These are phyloP conservation scores for Campaea margaritaria DNA, from an alignment of 2,888 invertebrate species.

Conservation along the genomic window DNA sequence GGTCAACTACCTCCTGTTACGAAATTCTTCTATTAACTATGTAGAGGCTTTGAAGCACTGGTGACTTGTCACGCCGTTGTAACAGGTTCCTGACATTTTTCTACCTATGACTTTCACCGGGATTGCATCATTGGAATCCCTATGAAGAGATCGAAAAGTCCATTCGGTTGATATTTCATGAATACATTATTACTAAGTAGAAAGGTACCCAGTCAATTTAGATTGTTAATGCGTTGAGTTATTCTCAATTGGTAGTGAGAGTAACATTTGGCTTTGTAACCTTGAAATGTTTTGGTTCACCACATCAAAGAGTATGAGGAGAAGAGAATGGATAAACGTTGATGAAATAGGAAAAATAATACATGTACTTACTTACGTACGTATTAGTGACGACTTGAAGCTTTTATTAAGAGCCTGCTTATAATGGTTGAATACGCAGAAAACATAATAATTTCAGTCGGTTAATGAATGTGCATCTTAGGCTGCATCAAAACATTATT, in stretches of 20 bases:
- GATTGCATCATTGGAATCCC: slow-evolving; percentile 47
- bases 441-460: not conserved
- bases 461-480: not conserved
- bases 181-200: slow-evolving; percentile 28
- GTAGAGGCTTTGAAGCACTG: slow-evolving; percentile 34
- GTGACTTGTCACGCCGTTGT: slow-evolving; percentile 36
- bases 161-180: slow-evolving; percentile 35
- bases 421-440: too few species aligned
- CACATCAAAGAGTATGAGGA: not conserved
- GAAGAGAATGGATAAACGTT: not conserved
- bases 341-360: too few species aligned
- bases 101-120: slow-evolving; percentile 53
- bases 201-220: too few species aligned
- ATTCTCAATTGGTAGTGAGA: slow-evolving; percentile 20
- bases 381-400: too few species aligned
- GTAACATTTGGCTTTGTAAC: slow-evolving; percentile 11
- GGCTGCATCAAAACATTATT: slow-evolving; percentile 4
- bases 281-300: slow-evolving; percentile 5
- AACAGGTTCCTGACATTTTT: slow-evolving; percentile 50
- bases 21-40: slow-evolving; percentile 35
- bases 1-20: slow-evolving; percentile 44
- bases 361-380: not conserved
- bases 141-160: slow-evolving; percentile 29
- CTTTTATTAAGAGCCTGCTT: too few species aligned
- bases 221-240: slow-evolving; percentile 30